These are phyloP conservation scores for Spodoptera littoralis DNA, from an alignment of 2,888 invertebrate species.

Conservation along the genomic window DNA sequence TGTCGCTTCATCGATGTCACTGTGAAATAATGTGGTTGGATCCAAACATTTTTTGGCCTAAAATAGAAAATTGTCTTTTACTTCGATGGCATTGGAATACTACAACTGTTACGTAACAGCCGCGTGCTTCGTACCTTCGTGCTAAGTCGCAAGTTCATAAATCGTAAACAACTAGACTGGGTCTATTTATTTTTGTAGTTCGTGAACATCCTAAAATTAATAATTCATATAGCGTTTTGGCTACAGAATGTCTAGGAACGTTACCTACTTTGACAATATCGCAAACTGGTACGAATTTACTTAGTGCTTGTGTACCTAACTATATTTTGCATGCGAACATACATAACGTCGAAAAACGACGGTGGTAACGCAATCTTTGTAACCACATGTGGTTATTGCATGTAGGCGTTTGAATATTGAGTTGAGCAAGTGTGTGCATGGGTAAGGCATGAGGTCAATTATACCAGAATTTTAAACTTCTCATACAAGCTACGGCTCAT, in stretches of 20 bases:
- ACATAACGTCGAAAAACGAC: background rate
- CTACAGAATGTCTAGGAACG: slow-evolving; percentile 7
- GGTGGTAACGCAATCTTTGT: slow-evolving; percentile 7
- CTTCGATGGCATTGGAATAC: background rate
- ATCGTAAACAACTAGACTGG: slow-evolving; percentile 7
- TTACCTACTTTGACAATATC: slow-evolving; percentile 31
- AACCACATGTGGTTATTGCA: slow-evolving; percentile 1
- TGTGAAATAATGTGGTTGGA: slow-evolving; percentile 97
- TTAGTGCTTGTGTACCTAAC: slow-evolving; percentile 1
- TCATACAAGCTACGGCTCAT: too few relatives aligned
- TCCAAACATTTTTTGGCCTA: slow-evolving; percentile 96
- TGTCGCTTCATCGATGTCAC: slow-evolving; percentile 97
- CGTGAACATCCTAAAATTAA: slow-evolving; percentile 19
- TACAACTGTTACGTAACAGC: slow-evolving; percentile 3
- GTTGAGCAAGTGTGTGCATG: background rate
- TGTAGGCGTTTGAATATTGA: slow-evolving; percentile 25
- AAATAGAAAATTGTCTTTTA: slow-evolving; percentile 59
- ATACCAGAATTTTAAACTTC: slow-evolving; percentile 17
- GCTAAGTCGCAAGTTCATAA: slow-evolving; percentile 31
- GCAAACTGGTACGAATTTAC: slow-evolving; percentile 32
- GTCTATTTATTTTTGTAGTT: slow-evolving; percentile 18
- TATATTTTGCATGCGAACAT: background rate
- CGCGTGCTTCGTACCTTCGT: slow-evolving; percentile 21
- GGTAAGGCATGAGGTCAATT: slow-evolving; percentile 15
- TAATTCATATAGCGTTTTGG: slow-evolving; percentile 27